A percentile compares a stretch with the other conserved stretches of the same genome.
These are phyloP conservation scores for Stichodactyla helianthus DNA, from an alignment of 64 coral and sea anemone genomes.

Conservation along the genomic window DNA sequence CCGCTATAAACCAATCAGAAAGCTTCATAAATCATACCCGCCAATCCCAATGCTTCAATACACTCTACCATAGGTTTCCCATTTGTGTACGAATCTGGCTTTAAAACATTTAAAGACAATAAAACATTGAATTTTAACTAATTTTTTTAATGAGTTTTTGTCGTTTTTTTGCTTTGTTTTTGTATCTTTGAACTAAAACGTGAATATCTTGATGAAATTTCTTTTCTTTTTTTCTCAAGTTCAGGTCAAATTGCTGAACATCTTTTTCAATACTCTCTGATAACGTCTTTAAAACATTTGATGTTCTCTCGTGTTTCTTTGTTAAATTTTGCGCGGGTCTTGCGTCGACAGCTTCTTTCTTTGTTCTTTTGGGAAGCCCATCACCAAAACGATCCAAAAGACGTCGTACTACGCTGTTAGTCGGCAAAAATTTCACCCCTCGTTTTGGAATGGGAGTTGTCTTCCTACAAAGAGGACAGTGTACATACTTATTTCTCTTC, in stretches of 20 bases:
- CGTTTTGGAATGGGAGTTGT: slow-evolving; percentile 20
- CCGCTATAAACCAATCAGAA: too few species aligned
- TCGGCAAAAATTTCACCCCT: slow-evolving; percentile 29
- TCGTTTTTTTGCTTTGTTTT: not conserved
- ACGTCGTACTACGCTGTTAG: slow-evolving; percentile 23
- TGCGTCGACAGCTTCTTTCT: not conserved
- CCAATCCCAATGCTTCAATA: too few species aligned
- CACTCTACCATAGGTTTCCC: too few species aligned
- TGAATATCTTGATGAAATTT: not conserved
- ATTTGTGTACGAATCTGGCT: too few species aligned
- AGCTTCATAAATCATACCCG: too few species aligned
- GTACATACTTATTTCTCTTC: not conserved
- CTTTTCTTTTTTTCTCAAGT: not conserved
- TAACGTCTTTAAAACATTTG: not conserved
- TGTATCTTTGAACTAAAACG: not conserved
- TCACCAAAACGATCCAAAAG: slow-evolving; percentile 11
- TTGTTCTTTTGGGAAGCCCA: not conserved
- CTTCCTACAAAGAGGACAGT: slow-evolving; percentile 41
- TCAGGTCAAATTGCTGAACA: not conserved
- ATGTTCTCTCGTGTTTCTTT: not conserved
- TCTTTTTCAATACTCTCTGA: not conserved
- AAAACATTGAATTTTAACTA: not conserved
- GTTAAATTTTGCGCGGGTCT: not conserved
- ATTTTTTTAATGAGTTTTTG: not conserved
- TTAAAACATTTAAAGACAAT: too few species aligned